phyloP scores from a whole-genome alignment of 2,888 invertebrate species.

The Petrolisthes manimaculis region DNA sequence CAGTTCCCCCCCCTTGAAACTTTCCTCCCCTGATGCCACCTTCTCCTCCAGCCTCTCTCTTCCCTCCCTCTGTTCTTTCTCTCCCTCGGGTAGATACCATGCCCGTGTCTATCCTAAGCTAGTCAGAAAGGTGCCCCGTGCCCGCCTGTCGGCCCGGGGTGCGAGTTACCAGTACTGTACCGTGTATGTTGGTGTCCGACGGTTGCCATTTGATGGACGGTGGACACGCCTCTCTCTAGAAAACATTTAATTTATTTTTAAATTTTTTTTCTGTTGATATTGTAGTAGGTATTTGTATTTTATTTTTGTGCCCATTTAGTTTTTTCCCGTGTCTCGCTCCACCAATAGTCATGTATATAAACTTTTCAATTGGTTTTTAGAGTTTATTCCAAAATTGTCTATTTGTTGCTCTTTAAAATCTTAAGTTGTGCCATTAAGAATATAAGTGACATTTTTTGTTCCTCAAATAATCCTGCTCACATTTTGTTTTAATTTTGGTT shows the following conservation, averaged over 20 bases:
- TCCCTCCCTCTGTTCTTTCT: neutral
- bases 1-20: neutral
- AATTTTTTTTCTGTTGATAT: conserved; percentile 27
- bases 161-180: conserved; percentile 45
- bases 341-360: conserved; percentile 64
- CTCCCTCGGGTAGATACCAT: conserved; percentile 48
- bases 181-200: conserved; percentile 40
- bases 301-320: conserved; percentile 37
- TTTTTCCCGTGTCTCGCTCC: conserved; percentile 32
- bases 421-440: conserved; percentile 62
- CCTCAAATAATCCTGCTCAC: conserved; percentile 27
- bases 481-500: conserved; percentile 42
- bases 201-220: conserved; percentile 55
- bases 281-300: conserved; percentile 33
- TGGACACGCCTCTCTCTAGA: conserved; percentile 41
- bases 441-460: conserved; percentile 43
- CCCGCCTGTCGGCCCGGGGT: conserved; percentile 28
- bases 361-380: conserved; percentile 57
- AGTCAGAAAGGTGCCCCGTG: conserved; percentile 48
- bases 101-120: conserved; percentile 48
- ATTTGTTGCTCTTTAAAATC: conserved; percentile 52
- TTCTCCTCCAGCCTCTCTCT: neutral
- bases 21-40: neutral
- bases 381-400: conserved; percentile 64
- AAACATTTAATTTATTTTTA: conserved; percentile 48